These are phyloP conservation scores for Ivindomyrus marchei DNA, from an alignment of 2,113 vertebrate species.

Conservation along the genomic window DNA sequence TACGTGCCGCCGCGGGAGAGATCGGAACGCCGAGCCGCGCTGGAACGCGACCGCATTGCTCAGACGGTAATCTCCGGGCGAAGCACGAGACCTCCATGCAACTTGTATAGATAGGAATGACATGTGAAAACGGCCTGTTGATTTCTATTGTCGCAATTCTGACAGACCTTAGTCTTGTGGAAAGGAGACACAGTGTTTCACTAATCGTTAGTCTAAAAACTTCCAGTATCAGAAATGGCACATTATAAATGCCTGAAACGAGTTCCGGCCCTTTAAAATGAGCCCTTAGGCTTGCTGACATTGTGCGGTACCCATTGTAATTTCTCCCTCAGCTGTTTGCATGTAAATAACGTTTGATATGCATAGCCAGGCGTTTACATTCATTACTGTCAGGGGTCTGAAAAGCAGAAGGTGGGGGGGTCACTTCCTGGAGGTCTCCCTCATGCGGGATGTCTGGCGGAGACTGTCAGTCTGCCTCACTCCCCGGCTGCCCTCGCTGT, in stretches of 20 bases:
- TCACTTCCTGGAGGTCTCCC: constrained; percentile 88
- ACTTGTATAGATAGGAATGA: neutral
- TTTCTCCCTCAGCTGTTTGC: constrained; percentile 19
- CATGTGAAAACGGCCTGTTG: neutral
- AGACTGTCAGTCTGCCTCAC: constrained; percentile 80
- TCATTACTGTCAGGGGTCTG: constrained; percentile 85
- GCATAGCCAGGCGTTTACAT: constrained; percentile 79
- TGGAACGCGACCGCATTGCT: no score
- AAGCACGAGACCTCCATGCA: neutral
- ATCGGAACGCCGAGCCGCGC: neutral
- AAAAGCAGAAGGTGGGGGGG: constrained; percentile 81
- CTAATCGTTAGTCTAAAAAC: neutral
- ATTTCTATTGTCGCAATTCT: neutral
- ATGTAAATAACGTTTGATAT: constrained; percentile 84
- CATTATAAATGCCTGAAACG: no score
- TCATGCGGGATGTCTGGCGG: constrained; percentile 82
- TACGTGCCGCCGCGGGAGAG: neutral
- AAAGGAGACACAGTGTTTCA: neutral
- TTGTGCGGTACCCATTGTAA: neutral
- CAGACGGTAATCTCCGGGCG: neutral
- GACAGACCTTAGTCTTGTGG: neutral
- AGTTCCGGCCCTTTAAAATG: neutral
- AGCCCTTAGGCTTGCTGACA: neutral
- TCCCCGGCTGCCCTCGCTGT: constrained; percentile 61
- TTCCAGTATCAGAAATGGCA: neutral